Base-by-base conservation (phyloP, 2,888 invertebrate species). In the Ctenicera cuprea region DNA sequence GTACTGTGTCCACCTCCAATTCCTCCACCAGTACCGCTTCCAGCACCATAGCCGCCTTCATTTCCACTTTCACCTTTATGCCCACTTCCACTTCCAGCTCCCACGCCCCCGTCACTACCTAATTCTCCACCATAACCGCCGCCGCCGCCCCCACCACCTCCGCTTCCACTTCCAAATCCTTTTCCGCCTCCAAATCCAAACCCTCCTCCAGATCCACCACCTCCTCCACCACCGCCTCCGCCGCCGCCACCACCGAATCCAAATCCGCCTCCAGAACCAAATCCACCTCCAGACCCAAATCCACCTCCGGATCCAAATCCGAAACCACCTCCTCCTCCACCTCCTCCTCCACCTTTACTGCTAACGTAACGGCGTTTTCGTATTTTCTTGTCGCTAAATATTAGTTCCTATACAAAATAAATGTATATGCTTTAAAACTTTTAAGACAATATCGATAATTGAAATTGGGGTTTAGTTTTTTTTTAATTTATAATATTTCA, bases 121-220 rank as follows among this genome's bases (percentile, higher is more conserved):
- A 59, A 62, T 71, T 62, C 70, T 11, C 66, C 63, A 12, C 59
- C 74, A 7, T 54, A 67, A 45, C 75, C 74, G 18, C 75, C 77
- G 16, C 69, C 67, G 0, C 74, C 70, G 16, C 67, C 67, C 20
- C 72, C 73, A 16, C 73, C 74, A 41, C 79, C 77, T 37, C 68
- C 62, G 11, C 33, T 9, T 3, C 79, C 78, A 12, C 71, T 54
- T 38, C 75, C 78, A 3, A 30, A 12, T 1, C 77, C 75, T 12
- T 65, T 71, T 14, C 77, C 74, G 7, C 69, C 74, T 16, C 74
- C 76, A 65, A 30, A 62, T 11, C 69, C 67, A 18, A 66, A 54
- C 84, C 88, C 87, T 83, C 86, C 85, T 86, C 84, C 83, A 85
- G 4, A 22, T 52, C 52, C 52, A 22, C 52, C 70, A 26, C 75